phyloP scores from a whole-genome alignment of 2,113 vertebrate genomes.

The Tetrax tetrax region DNA sequence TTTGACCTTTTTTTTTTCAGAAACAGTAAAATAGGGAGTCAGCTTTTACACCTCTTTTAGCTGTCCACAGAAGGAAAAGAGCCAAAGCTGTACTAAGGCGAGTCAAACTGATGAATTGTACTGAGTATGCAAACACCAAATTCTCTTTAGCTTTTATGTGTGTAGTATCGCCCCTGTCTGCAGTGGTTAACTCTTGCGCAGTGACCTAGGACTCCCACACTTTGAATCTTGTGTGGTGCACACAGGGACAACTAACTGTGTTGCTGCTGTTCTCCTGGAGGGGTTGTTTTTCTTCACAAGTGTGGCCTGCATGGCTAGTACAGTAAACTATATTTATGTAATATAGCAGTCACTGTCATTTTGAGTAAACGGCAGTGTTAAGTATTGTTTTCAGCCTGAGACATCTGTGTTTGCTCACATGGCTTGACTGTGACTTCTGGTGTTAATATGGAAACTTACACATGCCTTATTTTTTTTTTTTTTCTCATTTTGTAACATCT shows the following conservation, averaged over 20 bases:
- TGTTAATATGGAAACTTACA: neutral
- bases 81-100: neutral
- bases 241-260: neutral
- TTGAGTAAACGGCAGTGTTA: neutral
- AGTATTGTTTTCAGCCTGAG: neutral
- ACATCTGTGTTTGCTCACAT: rapidly evolving
- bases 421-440: neutral
- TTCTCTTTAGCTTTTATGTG: neutral
- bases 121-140: neutral
- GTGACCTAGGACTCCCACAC: neutral
- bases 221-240: rapidly evolving
- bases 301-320: neutral
- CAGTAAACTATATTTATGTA: neutral
- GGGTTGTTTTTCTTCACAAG: neutral
- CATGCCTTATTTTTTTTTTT: neutral
- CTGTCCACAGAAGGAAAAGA: neutral
- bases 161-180: neutral
- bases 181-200: neutral
- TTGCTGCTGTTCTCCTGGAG: neutral
- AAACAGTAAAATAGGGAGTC: neutral
- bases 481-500: neutral
- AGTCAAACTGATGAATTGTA: neutral
- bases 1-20: neutral
- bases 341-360: neutral
- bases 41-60: neutral